Percentiles rank a stretch among this genome's conserved stretches.
Conservation (phyloP, 2,113 vertebrate species). For the Uria aalge region DNA sequence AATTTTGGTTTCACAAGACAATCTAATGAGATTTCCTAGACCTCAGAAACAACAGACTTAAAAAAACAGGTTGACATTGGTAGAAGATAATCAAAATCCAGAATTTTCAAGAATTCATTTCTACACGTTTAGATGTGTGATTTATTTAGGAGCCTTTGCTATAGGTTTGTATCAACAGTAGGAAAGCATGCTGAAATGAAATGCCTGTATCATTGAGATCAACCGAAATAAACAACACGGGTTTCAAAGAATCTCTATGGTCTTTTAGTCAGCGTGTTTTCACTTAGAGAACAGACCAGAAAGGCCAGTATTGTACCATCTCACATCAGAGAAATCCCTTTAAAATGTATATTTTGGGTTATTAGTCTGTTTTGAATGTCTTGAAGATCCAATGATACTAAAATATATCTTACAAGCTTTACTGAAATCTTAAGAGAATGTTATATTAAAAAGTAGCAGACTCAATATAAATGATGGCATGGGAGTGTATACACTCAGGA, state of each 20-base stretch:
- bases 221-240: background rate
- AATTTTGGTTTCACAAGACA: background rate
- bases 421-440: background rate
- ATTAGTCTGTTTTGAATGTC: background rate
- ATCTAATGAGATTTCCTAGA: background rate
- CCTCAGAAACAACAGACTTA: background rate
- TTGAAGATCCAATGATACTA: background rate
- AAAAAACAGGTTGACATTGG: background rate
- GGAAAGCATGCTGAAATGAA: background rate
- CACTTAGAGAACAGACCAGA: background rate
- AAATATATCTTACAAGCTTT: background rate
- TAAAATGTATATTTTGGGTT: background rate
- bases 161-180: background rate
- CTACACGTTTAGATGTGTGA: background rate
- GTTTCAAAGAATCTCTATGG: background rate
- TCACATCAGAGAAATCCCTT: background rate
- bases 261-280: background rate
- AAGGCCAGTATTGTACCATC: background rate
- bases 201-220: background rate
- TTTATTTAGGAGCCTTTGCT: background rate
- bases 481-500: background rate
- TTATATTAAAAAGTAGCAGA: background rate
- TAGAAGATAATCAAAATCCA: background rate
- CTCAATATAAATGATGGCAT: background rate
- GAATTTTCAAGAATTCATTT: background rate